These are phyloP conservation scores for Druon quercuslanigerum DNA, from an alignment of 1,140 invertebrate species.

Conservation along the genomic window DNA sequence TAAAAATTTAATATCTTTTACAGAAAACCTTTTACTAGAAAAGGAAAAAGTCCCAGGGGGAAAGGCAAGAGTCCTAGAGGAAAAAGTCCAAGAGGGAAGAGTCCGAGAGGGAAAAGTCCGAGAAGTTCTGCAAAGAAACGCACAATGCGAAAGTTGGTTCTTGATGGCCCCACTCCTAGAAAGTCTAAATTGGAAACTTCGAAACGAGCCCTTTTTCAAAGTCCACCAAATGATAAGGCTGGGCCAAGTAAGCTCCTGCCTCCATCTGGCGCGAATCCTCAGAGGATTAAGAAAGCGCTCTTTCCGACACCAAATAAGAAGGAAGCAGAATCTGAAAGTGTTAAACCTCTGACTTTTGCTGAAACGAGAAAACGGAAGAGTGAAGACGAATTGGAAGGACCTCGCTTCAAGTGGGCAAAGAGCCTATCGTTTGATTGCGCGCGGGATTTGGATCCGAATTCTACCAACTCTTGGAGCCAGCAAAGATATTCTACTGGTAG, in stretches of 20 bases:
- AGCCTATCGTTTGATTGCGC: slow-evolving; percentile 79
- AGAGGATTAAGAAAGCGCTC: slow-evolving; percentile 78
- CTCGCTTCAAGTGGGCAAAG: slow-evolving; percentile 76
- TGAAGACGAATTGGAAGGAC: slow-evolving; percentile 75
- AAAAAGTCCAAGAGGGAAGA: slow-evolving; percentile 65
- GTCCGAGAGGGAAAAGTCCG: slow-evolving; percentile 65
- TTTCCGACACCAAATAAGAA: slow-evolving; percentile 76
- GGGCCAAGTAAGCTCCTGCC: slow-evolving; percentile 62
- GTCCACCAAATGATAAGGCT: slow-evolving; percentile 73
- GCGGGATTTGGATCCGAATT: slow-evolving; percentile 46
- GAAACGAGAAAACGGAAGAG: slow-evolving; percentile 74
- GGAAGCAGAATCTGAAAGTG: slow-evolving; percentile 42
- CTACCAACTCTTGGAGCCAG: slow-evolving; percentile 49
- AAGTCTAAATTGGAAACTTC: slow-evolving; percentile 73
- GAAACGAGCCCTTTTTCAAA: slow-evolving; percentile 81
- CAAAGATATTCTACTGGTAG: slow-evolving; percentile 56
- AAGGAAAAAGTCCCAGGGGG: slow-evolving; percentile 51
- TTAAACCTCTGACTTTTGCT: slow-evolving; percentile 40
- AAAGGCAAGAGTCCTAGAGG: slow-evolving; percentile 68
- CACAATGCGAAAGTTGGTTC: slow-evolving; percentile 53
- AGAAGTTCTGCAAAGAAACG: slow-evolving; percentile 69
- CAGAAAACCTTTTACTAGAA: slow-evolving; percentile 62
- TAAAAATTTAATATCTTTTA: neutral
- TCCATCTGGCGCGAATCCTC: slow-evolving; percentile 50
- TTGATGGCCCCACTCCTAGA: slow-evolving; percentile 63